Conservation (phyloP, 2,113 vertebrate species). For the Narcine bancroftii region DNA sequence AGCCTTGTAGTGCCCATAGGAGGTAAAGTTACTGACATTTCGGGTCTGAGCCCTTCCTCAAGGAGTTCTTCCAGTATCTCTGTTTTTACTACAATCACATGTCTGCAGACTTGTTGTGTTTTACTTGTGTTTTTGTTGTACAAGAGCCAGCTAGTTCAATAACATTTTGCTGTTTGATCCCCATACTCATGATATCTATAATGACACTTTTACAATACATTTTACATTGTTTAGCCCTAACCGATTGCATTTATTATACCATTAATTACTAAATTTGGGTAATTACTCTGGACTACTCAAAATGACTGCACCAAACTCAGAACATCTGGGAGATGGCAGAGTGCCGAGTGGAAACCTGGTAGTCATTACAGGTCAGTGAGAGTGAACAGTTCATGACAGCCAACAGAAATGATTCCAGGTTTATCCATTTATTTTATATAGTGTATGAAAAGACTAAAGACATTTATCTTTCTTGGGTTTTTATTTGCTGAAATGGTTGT, state of each 20-base stretch:
- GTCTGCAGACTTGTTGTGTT: too few species aligned
- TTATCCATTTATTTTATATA: background rate
- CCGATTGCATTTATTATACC: background rate
- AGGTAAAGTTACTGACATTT: too few species aligned
- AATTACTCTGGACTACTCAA: background rate
- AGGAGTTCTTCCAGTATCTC: too few species aligned
- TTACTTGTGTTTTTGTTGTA: background rate
- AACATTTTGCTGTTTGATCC: background rate
- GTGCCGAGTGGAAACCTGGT: background rate
- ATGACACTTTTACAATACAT: background rate
- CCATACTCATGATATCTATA: background rate
- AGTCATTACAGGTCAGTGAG: background rate
- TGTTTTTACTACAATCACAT: too few species aligned
- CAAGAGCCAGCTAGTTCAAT: background rate
- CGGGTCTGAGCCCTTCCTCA: too few species aligned
- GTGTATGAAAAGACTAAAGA: background rate
- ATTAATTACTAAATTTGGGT: background rate
- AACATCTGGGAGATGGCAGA: background rate
- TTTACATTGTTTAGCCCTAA: background rate
- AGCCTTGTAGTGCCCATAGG: too few species aligned
- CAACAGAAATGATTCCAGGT: background rate
- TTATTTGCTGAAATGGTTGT: background rate
- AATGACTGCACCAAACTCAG: background rate
- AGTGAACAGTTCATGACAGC: background rate
- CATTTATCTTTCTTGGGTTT: background rate